A percentile compares a stretch with the other conserved stretches of the same genome.
phyloP scores from a whole-genome alignment of 2,888 invertebrate species.

The Odontothrips loti region DNA sequence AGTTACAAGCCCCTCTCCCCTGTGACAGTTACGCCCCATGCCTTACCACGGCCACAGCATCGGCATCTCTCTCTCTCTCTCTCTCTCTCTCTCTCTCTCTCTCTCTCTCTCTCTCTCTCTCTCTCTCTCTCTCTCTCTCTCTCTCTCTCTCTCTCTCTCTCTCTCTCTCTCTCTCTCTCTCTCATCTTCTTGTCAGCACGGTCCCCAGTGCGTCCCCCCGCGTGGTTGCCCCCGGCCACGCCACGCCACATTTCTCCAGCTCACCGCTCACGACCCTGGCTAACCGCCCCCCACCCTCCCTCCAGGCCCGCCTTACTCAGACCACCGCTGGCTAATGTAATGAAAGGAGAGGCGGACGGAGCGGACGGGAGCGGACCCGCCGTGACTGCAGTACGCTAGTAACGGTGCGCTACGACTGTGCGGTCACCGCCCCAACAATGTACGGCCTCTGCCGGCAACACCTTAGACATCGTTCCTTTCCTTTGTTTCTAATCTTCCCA shows the following conservation, averaged over 20 bases:
- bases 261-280: not conserved
- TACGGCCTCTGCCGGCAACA: not conserved
- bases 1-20: too few relatives aligned
- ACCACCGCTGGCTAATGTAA: conserved; percentile 18
- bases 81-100: too few relatives aligned
- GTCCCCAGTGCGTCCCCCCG: not conserved
- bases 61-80: too few relatives aligned
- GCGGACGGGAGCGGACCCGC: not conserved
- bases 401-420: not conserved
- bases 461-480: too few relatives aligned
- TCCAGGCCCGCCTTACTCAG: not conserved
- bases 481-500: too few relatives aligned
- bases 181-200: not conserved
- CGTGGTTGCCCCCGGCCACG: conserved; percentile 6
- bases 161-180: too few relatives aligned
- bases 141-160: too few relatives aligned
- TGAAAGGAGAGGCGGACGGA: not conserved
- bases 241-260: not conserved
- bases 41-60: too few relatives aligned
- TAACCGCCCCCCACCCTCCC: not conserved
- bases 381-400: not conserved
- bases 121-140: too few relatives aligned
- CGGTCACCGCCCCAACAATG: too few relatives aligned
- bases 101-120: too few relatives aligned
- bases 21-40: too few relatives aligned